Percentiles rank a stretch among this genome's conserved stretches.
Evolutionary conservation across 2,797 vertebrate genomes (phyloP).

Genomic region (Pantherophis vulpinus): DNA sequence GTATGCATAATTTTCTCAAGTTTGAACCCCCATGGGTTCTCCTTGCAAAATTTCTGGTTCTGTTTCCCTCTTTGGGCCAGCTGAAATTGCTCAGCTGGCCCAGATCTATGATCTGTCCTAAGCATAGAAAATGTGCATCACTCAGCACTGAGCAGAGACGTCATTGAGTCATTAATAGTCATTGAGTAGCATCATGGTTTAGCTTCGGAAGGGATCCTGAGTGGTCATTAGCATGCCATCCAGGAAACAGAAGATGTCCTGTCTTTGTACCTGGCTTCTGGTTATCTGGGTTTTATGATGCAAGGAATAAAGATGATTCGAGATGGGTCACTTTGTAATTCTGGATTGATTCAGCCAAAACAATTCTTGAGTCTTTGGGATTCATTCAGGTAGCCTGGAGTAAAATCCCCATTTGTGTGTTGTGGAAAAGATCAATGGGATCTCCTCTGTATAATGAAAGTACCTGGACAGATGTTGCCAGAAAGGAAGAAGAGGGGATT

Average conservation of each 20-base stretch:
- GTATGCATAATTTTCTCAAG: no score
- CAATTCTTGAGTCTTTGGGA: not conserved
- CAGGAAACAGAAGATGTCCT: not conserved
- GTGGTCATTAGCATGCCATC: not conserved
- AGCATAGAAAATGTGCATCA: not conserved
- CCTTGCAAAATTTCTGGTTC: not conserved
- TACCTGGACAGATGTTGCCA: not conserved
- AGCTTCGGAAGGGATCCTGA: not conserved
- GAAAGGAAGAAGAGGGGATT: not conserved
- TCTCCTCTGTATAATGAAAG: not conserved
- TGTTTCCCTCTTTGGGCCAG: not conserved
- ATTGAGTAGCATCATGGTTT: not conserved
- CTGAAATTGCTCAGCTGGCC: not conserved
- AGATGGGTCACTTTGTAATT: not conserved
- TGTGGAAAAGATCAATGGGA: not conserved
- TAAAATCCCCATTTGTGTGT: not conserved
- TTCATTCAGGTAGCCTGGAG: not conserved
- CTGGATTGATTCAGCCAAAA: not conserved
- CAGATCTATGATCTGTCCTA: no score
- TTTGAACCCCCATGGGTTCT: no score
- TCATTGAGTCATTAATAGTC: not conserved
- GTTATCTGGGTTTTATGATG: not conserved
- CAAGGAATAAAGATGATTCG: not conserved
- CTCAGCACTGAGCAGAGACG: not conserved
- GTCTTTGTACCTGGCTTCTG: not conserved